These are phyloP conservation scores for Capreolus pygargus DNA, from an alignment of 2,113 vertebrate species.

Conservation along the genomic window DNA sequence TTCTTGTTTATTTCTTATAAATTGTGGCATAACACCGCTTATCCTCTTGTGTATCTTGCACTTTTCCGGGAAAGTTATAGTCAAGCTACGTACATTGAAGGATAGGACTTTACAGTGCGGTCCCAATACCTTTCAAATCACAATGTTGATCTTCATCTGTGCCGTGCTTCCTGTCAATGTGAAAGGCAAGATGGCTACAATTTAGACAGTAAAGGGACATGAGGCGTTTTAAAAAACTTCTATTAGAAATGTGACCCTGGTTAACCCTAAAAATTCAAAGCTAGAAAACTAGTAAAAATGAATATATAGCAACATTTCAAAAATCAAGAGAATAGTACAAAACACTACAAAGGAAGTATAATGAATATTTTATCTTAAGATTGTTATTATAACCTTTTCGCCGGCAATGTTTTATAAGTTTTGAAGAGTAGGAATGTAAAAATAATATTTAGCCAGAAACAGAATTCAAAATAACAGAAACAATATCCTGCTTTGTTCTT, in stretches of 20 bases:
- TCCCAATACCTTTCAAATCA: neutral
- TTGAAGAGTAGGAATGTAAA: neutral
- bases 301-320: neutral
- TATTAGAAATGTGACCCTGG: conserved; percentile 3
- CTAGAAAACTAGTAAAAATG: neutral
- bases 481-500: neutral
- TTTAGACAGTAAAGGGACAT: neutral
- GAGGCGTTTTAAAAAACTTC: neutral
- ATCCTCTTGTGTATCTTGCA: neutral
- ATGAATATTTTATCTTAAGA: neutral
- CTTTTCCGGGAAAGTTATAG: neutral
- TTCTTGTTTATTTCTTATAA: neutral
- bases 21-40: neutral
- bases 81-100: neutral
- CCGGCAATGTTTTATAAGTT: neutral
- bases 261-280: conserved; percentile 29
- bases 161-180: neutral
- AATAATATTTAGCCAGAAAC: neutral
- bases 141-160: neutral
- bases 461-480: neutral
- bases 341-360: neutral
- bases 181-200: neutral
- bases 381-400: neutral
- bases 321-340: neutral
- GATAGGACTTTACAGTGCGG: neutral